Conservation (phyloP, 2,797 vertebrate genomes). For the Pitangus sulphuratus region DNA sequence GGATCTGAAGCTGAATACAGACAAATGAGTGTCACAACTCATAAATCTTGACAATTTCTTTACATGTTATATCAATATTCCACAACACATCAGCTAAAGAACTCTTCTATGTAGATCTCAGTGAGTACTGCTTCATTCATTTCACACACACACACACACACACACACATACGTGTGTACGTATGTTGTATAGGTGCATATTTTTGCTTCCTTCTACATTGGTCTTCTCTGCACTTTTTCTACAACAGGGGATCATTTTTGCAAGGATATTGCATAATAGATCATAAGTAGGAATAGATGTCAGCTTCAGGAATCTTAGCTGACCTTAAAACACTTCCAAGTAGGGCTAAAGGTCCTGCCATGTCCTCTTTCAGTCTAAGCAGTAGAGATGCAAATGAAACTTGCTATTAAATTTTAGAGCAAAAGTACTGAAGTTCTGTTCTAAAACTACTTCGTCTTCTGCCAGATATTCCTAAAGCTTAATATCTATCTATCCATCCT, state of each 20-base stretch:
- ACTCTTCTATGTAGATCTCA: neutral
- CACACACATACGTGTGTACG: rapidly evolving
- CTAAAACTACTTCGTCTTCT: neutral
- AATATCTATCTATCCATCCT: neutral
- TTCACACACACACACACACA: neutral
- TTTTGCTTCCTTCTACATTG: neutral
- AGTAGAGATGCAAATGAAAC: neutral
- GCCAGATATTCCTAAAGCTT: neutral
- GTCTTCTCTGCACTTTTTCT: neutral
- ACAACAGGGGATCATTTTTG: neutral
- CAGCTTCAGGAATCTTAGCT: neutral
- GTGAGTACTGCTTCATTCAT: slow-evolving; percentile 20
- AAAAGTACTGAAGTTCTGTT: neutral
- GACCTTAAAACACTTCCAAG: neutral
- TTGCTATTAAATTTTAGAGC: neutral
- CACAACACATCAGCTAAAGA: neutral
- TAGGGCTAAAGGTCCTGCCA: neutral
- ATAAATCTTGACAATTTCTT: neutral
- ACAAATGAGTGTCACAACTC: neutral
- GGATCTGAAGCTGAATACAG: slow-evolving; percentile 22
- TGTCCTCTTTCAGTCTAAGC: neutral
- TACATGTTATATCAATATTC: neutral
- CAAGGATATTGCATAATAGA: neutral
- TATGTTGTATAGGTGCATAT: neutral
- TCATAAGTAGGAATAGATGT: neutral